Evolutionary conservation across 2,797 vertebrate species (phyloP).

Genomic region (Crenichthys baileyi): DNA sequence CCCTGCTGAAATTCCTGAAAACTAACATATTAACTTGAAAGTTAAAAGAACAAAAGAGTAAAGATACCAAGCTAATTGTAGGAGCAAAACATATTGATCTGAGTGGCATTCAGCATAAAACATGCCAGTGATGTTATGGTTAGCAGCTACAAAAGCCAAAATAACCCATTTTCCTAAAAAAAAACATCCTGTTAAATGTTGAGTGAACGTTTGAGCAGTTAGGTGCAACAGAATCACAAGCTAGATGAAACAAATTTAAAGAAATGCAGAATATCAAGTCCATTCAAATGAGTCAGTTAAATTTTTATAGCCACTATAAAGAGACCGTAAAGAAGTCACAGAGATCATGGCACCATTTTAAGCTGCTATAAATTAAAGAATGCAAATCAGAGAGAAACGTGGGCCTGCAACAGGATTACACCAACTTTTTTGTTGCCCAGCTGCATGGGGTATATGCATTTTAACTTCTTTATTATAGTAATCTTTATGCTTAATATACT

Average conservation of each 20-base stretch:
- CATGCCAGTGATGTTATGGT: neutral
- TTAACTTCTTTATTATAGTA: neutral
- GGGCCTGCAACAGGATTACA: neutral
- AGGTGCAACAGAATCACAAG: neutral
- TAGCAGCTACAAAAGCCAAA: neutral
- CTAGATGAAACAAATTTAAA: neutral
- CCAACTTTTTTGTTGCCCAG: neutral
- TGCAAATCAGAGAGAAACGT: neutral
- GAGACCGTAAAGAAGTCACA: slow-evolving; percentile 1
- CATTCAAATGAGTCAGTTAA: neutral
- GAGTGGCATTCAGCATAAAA: neutral
- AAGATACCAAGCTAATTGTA: neutral
- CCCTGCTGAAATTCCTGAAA: too few relatives aligned
- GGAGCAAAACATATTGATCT: neutral
- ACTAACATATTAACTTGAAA: too few relatives aligned
- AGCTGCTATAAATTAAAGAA: slow-evolving; percentile 4
- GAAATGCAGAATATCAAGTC: neutral
- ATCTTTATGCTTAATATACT: neutral
- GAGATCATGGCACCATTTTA: slow-evolving; percentile 1
- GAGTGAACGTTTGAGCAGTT: neutral
- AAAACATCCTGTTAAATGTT: neutral
- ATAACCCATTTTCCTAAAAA: neutral
- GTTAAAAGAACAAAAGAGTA: neutral
- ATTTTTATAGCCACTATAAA: neutral
- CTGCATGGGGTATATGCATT: neutral